Percentiles rank a stretch among this genome's conserved stretches.
phyloP scores from a whole-genome alignment of 2,888 invertebrate species.

The Microctonus aethiopoides region DNA sequence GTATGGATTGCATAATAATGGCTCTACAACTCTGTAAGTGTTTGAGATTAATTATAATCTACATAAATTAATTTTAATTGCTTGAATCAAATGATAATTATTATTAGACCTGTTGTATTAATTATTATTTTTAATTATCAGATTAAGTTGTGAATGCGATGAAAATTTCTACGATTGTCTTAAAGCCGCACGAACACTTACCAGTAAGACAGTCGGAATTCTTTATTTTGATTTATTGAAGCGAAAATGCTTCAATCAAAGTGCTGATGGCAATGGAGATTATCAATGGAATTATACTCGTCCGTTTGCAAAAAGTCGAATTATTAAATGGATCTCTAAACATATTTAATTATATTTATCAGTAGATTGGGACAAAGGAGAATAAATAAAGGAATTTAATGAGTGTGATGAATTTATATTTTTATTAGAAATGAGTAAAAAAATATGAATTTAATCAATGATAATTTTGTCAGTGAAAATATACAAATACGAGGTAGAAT shows the following conservation, averaged over 20 bases:
- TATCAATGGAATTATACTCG: constrained; percentile 13
- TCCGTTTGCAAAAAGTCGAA: constrained; percentile 18
- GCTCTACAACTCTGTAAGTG: constrained; percentile 29
- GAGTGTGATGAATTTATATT: no score
- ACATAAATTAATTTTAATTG: no score
- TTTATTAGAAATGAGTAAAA: no score
- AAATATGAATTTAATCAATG: no score
- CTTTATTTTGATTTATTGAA: constrained; percentile 78
- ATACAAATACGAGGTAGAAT: no score
- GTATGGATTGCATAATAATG: constrained; percentile 26
- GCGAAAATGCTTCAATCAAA: constrained; percentile 73
- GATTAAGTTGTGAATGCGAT: constrained; percentile 30
- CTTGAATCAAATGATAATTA: no score
- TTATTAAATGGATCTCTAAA: constrained; percentile 13
- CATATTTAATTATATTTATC: not conserved
- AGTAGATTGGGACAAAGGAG: no score
- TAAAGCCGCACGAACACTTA: constrained; percentile 15
- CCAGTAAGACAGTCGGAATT: constrained; percentile 22
- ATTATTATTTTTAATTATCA: not conserved
- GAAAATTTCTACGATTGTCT: constrained; percentile 27
- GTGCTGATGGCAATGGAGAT: not conserved
- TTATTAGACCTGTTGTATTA: no score
- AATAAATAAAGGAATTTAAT: no score
- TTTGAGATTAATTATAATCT: no score
- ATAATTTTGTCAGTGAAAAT: no score